Conservation (phyloP, 2,888 invertebrate species). For the Hirtodrosophila trivittata region DNA sequence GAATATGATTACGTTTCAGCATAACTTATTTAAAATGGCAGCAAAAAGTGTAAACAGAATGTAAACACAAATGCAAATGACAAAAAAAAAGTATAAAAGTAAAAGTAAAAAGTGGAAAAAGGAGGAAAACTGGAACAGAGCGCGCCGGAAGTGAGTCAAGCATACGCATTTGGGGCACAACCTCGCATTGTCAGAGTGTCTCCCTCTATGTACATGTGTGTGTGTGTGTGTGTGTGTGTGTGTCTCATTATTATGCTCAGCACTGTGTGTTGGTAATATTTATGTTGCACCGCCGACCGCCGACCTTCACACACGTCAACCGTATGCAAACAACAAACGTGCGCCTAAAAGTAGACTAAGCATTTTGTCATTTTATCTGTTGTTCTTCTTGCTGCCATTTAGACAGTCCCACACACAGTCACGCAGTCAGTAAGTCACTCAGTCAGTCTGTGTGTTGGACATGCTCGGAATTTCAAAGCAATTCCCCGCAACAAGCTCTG, state of each 20-base stretch:
- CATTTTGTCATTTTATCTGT: slow-evolving; percentile 51
- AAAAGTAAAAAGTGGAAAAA: slow-evolving; percentile 18
- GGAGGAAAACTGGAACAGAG: not conserved
- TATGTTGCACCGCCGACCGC: slow-evolving; percentile 14
- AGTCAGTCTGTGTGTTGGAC: slow-evolving; percentile 23
- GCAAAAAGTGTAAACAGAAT: slow-evolving; percentile 20
- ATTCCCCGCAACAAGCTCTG: slow-evolving; percentile 2
- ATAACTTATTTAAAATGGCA: slow-evolving; percentile 59
- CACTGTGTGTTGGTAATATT: slow-evolving; percentile 65
- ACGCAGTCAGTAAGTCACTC: slow-evolving; percentile 32
- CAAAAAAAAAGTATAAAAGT: slow-evolving; percentile 12
- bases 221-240: slow-evolving; percentile 28
- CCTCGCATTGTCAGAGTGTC: slow-evolving; percentile 14
- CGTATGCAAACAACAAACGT: slow-evolving; percentile 52
- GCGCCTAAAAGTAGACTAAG: slow-evolving; percentile 63
- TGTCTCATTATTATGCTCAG: slow-evolving; percentile 73
- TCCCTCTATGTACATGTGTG: slow-evolving; percentile 7
- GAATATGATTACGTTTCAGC: slow-evolving; percentile 31
- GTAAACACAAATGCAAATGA: slow-evolving; percentile 32
- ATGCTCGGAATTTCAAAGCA: slow-evolving; percentile 63
- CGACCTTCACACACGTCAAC: slow-evolving; percentile 68
- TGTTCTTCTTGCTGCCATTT: slow-evolving; percentile 38
- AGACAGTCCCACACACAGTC: slow-evolving; percentile 19
- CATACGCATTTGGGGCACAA: slow-evolving; percentile 32
- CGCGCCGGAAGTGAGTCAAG: slow-evolving; percentile 38